Base-by-base conservation (phyloP, 2,113 vertebrate genomes). In the Mormoops blainvillei region DNA sequence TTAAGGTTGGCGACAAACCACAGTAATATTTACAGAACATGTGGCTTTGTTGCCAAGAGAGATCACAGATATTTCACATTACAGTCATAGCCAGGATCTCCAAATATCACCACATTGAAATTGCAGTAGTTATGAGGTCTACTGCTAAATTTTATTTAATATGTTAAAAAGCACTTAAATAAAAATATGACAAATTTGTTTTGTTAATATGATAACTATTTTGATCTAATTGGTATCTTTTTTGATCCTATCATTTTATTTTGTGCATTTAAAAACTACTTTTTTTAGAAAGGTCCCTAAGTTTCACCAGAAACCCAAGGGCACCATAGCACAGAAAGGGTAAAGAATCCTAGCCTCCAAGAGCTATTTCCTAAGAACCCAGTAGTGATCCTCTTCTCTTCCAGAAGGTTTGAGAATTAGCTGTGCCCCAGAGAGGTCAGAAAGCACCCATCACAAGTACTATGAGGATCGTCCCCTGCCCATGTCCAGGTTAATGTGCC, bases 11-110 rank as follows among this genome's bases (percentile, higher is more conserved):
- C 68, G 93, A 80, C 48, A 89, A 76, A 87, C 24, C 65, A 43
- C 50, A 87, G 87, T 80, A 89, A 89, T 93, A 95, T 95, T 95
- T 96, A 92, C 63, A 91, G 87, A 96, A 94, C 90, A 65, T 83
- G 43, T 92, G 89, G 83, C 89, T 97, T 90, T 45, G 78, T 87
- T 1, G 1, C 89, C 63, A 89, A 95, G 89, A 95, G 76, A 95
- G 95, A 91, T 94, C 4, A 22, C 19, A 94, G 88, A 81, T 87
- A 91, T 70, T 91, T 85, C 87, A 76, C 28, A 63, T 63, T 77
- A 77, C 4, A 36, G 4, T 78, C 82, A n/a, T 58, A 92, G 96
- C 85, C 87, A 82, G 70, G 80, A 78, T 94, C 65, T 94, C 74
- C n/a, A 88, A 94, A 85, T 76, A 94, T 52, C 89, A n/a, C 71